Evolutionary conservation across 2,797 vertebrate species (phyloP), one percentile per base, ranked within the genome.

Genomic region (Halcyon smyrnensis): DNA sequence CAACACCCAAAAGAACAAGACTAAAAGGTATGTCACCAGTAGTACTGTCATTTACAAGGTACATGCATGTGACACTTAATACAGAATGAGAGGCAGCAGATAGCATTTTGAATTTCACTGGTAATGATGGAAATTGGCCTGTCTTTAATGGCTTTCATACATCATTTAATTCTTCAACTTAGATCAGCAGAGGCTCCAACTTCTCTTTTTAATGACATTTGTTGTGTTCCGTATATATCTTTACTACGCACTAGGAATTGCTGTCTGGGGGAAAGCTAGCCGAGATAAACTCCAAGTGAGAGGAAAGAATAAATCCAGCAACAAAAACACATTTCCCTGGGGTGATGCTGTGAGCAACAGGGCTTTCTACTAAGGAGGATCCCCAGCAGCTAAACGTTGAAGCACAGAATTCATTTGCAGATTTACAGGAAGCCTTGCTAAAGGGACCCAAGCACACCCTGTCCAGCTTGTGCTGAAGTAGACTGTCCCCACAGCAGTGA

Each of bases 401-500:
- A 25, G n/a, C 30, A 64, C 27, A 78, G 50, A 27, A 32, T 43
- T 75, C 81, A 2, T n/a, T 63, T 63, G 14, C n/a, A 75, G 27
- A 11, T 45, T 59, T 74, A 25, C 9, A 82, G 32, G 28, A 45
- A 30, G 11, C 9, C 48, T 24, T 50, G 48, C 24, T 67, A 23
- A 36, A 11, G 12, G 34, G 28, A 5, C 28, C 39, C 34, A 41
- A 64, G 34, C 39, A 11, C 5, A 12, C 13, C 12, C 43, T 17
- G 16, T 10, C 53, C 60, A 64, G 37, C 13, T 65, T 37, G 39
- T 15, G 46, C 56, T 74, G 56, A 4, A 5, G 21, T n/a, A 15
- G 2, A 32, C 9, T 80, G 41, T 20, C 34, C n/a, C 12, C 50
- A 24, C 6, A 63, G 67, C 0, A 7, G 48, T 0, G 1, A 48